Evolutionary conservation across 2,888 invertebrate genomes (phyloP).

Genomic region (Diplazon laetatorius): DNA sequence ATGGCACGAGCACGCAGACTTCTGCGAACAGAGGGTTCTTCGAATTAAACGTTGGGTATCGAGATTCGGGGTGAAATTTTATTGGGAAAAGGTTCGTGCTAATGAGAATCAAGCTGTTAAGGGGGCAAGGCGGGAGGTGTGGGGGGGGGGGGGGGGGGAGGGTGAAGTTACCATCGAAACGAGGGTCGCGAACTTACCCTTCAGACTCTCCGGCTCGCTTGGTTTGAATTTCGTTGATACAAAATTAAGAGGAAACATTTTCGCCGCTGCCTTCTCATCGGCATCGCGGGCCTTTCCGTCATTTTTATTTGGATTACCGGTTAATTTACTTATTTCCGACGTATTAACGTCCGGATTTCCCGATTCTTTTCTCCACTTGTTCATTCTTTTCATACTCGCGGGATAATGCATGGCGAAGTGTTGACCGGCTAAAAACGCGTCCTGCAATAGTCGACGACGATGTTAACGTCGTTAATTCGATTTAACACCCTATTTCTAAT

Average conservation of each 20-base stretch:
- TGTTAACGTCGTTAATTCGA: too few species aligned
- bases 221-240: constrained; percentile 77
- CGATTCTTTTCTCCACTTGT: constrained; percentile 81
- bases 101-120: constrained; percentile 14
- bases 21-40: constrained; percentile 72
- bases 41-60: too few species aligned
- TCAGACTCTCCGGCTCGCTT: constrained; percentile 71
- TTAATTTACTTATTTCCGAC: constrained; percentile 54
- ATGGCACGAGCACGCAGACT: constrained; percentile 77
- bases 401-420: constrained; percentile 88
- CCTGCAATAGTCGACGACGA: constrained; percentile 73
- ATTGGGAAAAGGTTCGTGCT: neutral
- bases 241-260: constrained; percentile 77
- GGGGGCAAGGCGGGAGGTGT: too few species aligned
- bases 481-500: too few species aligned
- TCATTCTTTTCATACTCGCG: constrained; percentile 82
- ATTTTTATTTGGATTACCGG: constrained; percentile 47
- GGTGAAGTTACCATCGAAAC: neutral
- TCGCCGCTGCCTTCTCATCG: constrained; percentile 78
- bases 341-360: constrained; percentile 75
- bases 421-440: constrained; percentile 87
- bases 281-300: constrained; percentile 58
- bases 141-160: too few species aligned
- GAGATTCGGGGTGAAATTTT: neutral
- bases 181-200: constrained; percentile 74